Base-by-base conservation (phyloP, 2,888 invertebrate genomes). In the Hypomecis punctinalis region DNA sequence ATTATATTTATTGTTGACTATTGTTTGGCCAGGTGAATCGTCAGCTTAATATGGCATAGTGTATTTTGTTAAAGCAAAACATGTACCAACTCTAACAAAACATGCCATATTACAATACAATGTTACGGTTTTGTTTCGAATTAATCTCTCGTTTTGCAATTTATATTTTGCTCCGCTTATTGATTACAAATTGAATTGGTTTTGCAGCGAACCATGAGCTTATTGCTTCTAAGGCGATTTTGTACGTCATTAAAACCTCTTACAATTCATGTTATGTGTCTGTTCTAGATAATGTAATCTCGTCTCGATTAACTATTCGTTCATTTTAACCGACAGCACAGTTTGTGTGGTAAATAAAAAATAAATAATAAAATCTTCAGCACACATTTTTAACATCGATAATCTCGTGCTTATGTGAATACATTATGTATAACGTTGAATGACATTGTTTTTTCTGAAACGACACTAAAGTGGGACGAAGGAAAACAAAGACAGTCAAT, bases 351-450 rank as follows among this genome's bases (percentile, higher is more conserved):
- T 88, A 89, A 89, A 87, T 89, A 78, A 81, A 81, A 79, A 72
- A 76, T 80, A 82, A 74, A 80, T 81, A 83, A 82, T 79, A 84
- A 86, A 84, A 86, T 86, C 83, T 86, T 79, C 76, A 84, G 90
- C 91, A 90, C 92, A 90, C 87, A 80, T 84, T 87, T 84, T 87
- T 90, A 91, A 90, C 85, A 86, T 89, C 82, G 82, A 88, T 90
- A 87, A 87, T 88, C 71, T 86, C 84, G 87, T 89, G 91, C 92
- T 92, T 92, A 82, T 91, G 91, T 92, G 90, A 89, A 90, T 90
- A 90, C 85, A 86, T 87, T 83, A 81, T 82, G 77, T 85, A 88
- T 84, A 85, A 88, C 83, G 82, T 88, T 89, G 88, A 81, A 84
- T 89, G 90, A 88, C 90, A 76, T 89, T 89, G 89, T 90, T 88